Conservation (phyloP, 1,140 invertebrate species). For the Hesperophylax magnus region DNA sequence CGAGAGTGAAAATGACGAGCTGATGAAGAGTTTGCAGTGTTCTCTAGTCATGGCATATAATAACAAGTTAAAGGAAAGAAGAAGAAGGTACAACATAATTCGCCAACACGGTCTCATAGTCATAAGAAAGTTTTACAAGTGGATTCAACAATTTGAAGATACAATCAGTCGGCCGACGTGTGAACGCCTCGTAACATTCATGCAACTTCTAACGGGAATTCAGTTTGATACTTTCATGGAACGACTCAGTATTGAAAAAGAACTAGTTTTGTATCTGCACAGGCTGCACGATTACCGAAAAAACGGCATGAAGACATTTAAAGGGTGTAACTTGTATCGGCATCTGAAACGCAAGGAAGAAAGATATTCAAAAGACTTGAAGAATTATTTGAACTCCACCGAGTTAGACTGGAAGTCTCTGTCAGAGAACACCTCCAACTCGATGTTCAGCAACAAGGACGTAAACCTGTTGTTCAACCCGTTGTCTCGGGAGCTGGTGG, state of each 20-base stretch:
- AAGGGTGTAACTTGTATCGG: constrained; percentile 78
- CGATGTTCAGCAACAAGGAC: constrained; percentile 12
- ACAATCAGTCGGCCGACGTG: constrained; percentile 74
- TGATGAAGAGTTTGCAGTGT: constrained; percentile 77
- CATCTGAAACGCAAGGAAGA: constrained; percentile 76
- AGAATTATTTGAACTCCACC: constrained; percentile 64
- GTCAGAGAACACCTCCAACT: constrained; percentile 43
- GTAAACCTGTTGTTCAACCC: constrained; percentile 31
- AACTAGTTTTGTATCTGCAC: constrained; percentile 77
- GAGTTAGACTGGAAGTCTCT: constrained; percentile 64
- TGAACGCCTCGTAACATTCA: constrained; percentile 79
- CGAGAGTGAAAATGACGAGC: constrained; percentile 69
- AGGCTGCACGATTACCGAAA: constrained; percentile 78
- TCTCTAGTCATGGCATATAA: constrained; percentile 80
- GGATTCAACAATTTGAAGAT: constrained; percentile 76
- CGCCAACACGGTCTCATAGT: constrained; percentile 85
- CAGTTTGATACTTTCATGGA: constrained; percentile 87
- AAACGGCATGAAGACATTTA: constrained; percentile 79
- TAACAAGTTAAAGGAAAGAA: constrained; percentile 79
- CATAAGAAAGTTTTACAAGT: constrained; percentile 74
- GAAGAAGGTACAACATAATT: constrained; percentile 80
- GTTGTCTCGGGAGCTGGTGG: constrained; percentile 4
- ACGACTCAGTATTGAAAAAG: constrained; percentile 78
- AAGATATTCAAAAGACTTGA: constrained; percentile 71
- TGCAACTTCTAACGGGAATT: constrained; percentile 80